Conservation (phyloP, 1,140 invertebrate species). For the Heliconius eleuchia region DNA sequence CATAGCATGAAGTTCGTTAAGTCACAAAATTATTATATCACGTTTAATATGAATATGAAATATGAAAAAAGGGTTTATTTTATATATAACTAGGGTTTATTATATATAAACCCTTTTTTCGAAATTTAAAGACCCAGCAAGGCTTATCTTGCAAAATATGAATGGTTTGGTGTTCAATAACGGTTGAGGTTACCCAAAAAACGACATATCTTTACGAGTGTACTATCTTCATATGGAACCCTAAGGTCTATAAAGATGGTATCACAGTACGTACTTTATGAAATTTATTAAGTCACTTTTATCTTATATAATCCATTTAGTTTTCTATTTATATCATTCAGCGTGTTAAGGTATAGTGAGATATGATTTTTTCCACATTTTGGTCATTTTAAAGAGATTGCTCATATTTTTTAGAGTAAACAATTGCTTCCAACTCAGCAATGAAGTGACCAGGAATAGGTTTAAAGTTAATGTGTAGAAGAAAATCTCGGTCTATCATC, state of each 20-base stretch:
- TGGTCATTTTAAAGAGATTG: neutral
- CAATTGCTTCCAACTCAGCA: too few species aligned
- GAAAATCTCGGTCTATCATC: too few species aligned
- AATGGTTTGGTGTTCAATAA: conserved; percentile 14
- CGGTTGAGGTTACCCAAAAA: conserved; percentile 12
- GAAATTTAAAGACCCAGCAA: neutral
- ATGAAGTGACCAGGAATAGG: too few species aligned
- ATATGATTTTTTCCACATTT: too few species aligned
- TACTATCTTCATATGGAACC: conserved; percentile 18
- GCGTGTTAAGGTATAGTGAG: too few species aligned
- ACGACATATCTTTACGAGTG: conserved; percentile 18
- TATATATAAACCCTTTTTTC: neutral
- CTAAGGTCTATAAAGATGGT: conserved; percentile 26
- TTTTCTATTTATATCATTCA: neutral
- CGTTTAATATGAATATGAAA: too few species aligned
- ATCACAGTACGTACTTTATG: conserved; percentile 3
- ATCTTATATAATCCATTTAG: neutral
- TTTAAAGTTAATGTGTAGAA: too few species aligned
- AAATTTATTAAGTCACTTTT: neutral
- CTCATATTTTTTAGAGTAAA: neutral
- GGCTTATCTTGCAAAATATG: neutral
- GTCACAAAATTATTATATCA: too few species aligned
- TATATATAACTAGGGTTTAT: too few species aligned
- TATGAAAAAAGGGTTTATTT: too few species aligned
- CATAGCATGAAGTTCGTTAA: too few species aligned